These are phyloP conservation scores for Diogma glabrata DNA, from an alignment of 2,888 invertebrate genomes.

Conservation along the genomic window DNA sequence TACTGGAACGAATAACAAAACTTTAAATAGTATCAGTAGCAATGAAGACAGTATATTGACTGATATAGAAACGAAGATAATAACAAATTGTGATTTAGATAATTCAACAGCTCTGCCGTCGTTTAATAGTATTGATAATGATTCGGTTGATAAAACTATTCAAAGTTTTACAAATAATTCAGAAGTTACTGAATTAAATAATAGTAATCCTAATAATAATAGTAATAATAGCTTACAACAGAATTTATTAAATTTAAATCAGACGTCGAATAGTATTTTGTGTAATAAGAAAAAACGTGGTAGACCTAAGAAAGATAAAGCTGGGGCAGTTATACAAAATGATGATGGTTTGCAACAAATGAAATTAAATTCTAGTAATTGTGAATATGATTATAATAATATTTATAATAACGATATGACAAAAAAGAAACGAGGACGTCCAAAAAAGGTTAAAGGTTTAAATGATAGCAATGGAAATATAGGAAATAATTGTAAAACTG, in stretches of 20 bases:
- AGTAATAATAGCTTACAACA: neutral
- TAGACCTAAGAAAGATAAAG: neutral
- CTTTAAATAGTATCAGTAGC: neutral
- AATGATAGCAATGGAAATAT: constrained; percentile 21
- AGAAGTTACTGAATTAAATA: constrained; percentile 21
- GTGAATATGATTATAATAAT: constrained; percentile 11
- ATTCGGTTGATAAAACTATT: too few species aligned
- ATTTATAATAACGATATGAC: constrained; percentile 38
- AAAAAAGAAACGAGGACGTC: constrained; percentile 83
- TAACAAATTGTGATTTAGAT: neutral
- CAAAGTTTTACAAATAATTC: too few species aligned
- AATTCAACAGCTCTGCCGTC: too few species aligned
- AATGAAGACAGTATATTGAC: neutral
- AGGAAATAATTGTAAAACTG: constrained; percentile 12
- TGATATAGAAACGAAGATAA: too few species aligned
- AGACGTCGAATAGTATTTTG: neutral
- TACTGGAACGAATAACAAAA: neutral
- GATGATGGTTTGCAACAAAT: neutral
- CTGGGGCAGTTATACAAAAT: neutral
- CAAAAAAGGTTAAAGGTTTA: constrained; percentile 75
- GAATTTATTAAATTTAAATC: neutral
- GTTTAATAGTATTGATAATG: too few species aligned
- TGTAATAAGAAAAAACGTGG: constrained; percentile 7
- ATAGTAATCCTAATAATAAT: constrained; percentile 12
- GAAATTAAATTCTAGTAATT: neutral